Base-by-base conservation (phyloP, 2,888 invertebrate genomes). In the Xylophagus ater region DNA sequence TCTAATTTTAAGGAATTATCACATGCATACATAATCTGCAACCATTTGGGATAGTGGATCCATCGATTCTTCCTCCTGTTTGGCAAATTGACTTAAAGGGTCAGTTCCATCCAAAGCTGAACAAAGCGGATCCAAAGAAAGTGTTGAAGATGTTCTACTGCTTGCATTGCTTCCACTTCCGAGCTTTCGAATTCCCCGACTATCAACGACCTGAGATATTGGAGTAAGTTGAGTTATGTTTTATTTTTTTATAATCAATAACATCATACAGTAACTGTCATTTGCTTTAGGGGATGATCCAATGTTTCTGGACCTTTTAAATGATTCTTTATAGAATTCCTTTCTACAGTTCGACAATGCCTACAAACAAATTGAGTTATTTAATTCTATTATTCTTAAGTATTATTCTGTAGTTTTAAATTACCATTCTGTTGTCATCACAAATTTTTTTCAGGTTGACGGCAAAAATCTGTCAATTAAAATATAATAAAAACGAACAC, bases 1-100 rank as follows among this genome's bases (percentile, higher is more conserved):
- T 51, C 45, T 58, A 57, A 43, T 66, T 61, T 63, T 61, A 66
- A 62, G 66, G 40, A 12, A 47, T 23, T 13, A 19, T 24, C 19
- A 10, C 13, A 29, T 14, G 9, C 25, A 53, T 51, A 58, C 58
- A 50, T 56, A 57, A 51, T 63, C 59, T 1, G 51, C 52, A 9
- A 73, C 72, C 66, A 77, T 73, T 66, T 73, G 72, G 2, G 76
- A 73, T 15, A 78, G 60, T 2, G 81, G 78, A 60, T 80, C 79
- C 54, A 75, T 62, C 20, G 69, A 61, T 25, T 64, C 63, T 19
- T 60, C 54, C 47, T 75, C 73, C 46, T 71, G 69, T 36, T 70
- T 67, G 3, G 76, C 77, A 62, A 83, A 78, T 52, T 77, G 76
- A 14, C 79, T 79, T 18, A 85, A 61, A 0, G 85, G 85, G 65